phyloP scores from a whole-genome alignment of 53 echinoderm and acorn worm species.

The Echinometra lucunter region DNA sequence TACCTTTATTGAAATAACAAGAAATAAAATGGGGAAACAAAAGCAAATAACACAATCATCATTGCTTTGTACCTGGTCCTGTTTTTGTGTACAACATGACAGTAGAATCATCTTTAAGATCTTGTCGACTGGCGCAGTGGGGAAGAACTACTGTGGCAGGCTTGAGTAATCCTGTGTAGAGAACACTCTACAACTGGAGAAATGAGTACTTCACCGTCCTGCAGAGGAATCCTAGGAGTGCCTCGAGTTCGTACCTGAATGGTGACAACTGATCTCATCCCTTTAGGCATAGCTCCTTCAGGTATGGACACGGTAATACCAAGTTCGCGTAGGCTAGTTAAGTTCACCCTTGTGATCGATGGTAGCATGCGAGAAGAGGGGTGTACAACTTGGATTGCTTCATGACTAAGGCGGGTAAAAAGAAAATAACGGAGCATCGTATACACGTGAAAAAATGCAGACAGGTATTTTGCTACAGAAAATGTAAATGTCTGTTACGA shows the following conservation, averaged over 20 bases:
- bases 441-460: no score
- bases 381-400: not conserved
- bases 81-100: not conserved
- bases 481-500: no score
- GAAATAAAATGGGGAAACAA: not conserved
- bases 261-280: constrained; percentile 7
- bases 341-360: not conserved
- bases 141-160: not conserved
- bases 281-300: constrained; percentile 11
- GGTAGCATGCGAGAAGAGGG: not conserved
- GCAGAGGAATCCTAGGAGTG: not conserved
- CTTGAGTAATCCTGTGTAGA: not conserved
- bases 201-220: not conserved
- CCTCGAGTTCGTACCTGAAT: not conserved
- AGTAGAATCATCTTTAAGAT: not conserved
- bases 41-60: not conserved
- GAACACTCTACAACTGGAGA: not conserved
- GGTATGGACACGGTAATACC: not conserved
- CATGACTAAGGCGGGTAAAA: not conserved
- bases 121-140: not conserved
- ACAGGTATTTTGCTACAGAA: no score
- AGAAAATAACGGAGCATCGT: no score
- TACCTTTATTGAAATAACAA: not conserved
- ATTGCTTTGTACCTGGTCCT: not conserved
- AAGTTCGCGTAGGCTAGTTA: not conserved